A percentile compares a stretch with the other conserved stretches of the same genome.
Evolutionary conservation across 2,888 invertebrate genomes (phyloP).

Genomic region (Apotomis capreana): DNA sequence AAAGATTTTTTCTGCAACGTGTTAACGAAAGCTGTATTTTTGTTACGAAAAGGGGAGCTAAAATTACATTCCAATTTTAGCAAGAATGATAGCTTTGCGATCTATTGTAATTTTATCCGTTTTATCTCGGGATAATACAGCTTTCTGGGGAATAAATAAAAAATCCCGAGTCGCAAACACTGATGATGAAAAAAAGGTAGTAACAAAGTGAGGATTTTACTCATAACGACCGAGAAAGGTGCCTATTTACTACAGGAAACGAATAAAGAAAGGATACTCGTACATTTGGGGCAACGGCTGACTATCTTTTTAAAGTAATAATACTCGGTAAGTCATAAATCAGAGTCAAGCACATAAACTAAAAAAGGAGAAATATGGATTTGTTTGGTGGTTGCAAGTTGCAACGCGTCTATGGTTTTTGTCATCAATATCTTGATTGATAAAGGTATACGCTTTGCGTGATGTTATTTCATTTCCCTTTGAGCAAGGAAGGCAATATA

Average conservation of each 20-base stretch:
- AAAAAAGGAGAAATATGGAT: too few species aligned
- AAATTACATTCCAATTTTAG: slow-evolving; percentile 13
- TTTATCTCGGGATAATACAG: background rate
- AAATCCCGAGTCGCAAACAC: background rate
- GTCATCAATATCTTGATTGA: too few species aligned
- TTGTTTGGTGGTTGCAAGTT: too few species aligned
- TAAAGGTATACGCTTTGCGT: too few species aligned
- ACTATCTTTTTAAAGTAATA: background rate
- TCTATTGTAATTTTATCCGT: slow-evolving; percentile 15
- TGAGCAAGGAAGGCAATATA: too few species aligned
- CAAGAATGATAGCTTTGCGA: slow-evolving; percentile 20
- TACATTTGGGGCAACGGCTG: background rate
- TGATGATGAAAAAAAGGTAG: background rate
- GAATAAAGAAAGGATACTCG: too few species aligned
- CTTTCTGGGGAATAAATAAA: background rate
- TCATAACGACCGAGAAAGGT: background rate
- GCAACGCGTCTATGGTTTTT: too few species aligned
- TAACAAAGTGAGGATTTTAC: background rate
- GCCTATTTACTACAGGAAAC: background rate
- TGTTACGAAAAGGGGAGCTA: slow-evolving; percentile 8
- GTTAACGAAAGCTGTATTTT: slow-evolving; percentile 20
- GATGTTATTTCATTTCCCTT: too few species aligned
- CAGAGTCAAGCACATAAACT: too few species aligned
- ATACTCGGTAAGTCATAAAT: too few species aligned
- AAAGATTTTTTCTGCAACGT: slow-evolving; percentile 8